Evolutionary conservation across 2,888 invertebrate genomes (phyloP).

Genomic region (Pteria penguin): DNA sequence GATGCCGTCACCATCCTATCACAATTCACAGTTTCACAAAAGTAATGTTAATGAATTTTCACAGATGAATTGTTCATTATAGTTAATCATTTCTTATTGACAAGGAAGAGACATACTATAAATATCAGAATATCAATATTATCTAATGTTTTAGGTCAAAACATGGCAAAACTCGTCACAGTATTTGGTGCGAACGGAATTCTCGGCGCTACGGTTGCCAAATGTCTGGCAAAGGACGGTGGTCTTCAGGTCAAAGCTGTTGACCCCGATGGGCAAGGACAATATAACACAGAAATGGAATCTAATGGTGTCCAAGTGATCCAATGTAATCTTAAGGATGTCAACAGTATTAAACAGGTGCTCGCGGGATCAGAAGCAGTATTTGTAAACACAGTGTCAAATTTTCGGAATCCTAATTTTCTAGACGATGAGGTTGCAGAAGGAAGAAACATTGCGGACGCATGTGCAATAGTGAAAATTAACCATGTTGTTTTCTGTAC

Average conservation of each 20-base stretch:
- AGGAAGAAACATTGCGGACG: slow-evolving; percentile 72
- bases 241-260: slow-evolving; percentile 65
- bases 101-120: too few species aligned
- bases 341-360: slow-evolving; percentile 51
- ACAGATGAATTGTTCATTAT: too few species aligned
- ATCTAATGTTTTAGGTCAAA: too few species aligned
- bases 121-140: too few species aligned
- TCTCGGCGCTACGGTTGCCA: slow-evolving; percentile 69
- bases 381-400: slow-evolving; percentile 71
- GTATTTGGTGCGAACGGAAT: slow-evolving; percentile 69
- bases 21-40: too few species aligned
- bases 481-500: slow-evolving; percentile 73
- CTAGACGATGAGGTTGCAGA: slow-evolving; percentile 66
- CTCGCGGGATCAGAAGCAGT: slow-evolving; percentile 62
- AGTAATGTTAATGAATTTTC: too few species aligned
- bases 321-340: slow-evolving; percentile 59
- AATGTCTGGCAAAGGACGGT: slow-evolving; percentile 57
- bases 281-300: slow-evolving; percentile 56
- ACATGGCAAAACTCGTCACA: slow-evolving; percentile 62
- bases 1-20: too few species aligned
- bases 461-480: slow-evolving; percentile 61
- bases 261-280: slow-evolving; percentile 56
- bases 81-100: too few species aligned
- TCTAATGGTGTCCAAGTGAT: slow-evolving; percentile 55
- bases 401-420: slow-evolving; percentile 65